Conservation (phyloP, 2,888 invertebrate species). For the Drosophila pseudotalamancana region DNA sequence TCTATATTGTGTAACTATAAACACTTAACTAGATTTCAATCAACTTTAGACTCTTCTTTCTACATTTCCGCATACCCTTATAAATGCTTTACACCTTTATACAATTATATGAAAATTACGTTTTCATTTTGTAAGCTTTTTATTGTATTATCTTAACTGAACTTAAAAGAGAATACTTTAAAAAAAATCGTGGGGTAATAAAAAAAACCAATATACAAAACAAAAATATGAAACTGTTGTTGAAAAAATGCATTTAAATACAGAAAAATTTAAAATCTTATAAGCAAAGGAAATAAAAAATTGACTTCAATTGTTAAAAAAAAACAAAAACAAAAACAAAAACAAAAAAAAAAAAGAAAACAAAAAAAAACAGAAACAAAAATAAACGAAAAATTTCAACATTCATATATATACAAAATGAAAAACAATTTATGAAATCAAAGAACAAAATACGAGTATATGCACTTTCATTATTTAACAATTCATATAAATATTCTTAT, state of each 20-base stretch:
- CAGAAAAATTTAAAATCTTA: conserved; percentile 37
- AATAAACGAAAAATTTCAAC: conserved; percentile 43
- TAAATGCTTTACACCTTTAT: conserved; percentile 42
- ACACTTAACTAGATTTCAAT: conserved; percentile 44
- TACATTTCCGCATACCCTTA: conserved; percentile 38
- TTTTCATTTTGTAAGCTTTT: conserved; percentile 48
- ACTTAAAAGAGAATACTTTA: conserved; percentile 21
- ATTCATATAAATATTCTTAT: conserved; percentile 42
- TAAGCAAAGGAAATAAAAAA: conserved; percentile 37
- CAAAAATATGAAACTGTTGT: conserved; percentile 60
- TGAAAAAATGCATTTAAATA: conserved; percentile 67
- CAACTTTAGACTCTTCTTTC: conserved; percentile 41
- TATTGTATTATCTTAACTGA: conserved; percentile 47
- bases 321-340: conserved; percentile 22
- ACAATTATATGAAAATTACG: conserved; percentile 19
- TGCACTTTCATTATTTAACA: conserved; percentile 65
- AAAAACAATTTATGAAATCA: conserved; percentile 18
- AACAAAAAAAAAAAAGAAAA: conserved; percentile 27
- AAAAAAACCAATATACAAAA: conserved; percentile 18
- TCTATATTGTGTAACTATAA: conserved; percentile 28
- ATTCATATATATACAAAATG: conserved; percentile 48
- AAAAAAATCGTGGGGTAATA: neutral
- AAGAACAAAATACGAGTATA: conserved; percentile 36
- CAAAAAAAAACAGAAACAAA: conserved; percentile 21
- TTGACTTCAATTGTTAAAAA: conserved; percentile 45